Conservation (phyloP, 2,888 invertebrate species). For the Crocallis elinguaria region DNA sequence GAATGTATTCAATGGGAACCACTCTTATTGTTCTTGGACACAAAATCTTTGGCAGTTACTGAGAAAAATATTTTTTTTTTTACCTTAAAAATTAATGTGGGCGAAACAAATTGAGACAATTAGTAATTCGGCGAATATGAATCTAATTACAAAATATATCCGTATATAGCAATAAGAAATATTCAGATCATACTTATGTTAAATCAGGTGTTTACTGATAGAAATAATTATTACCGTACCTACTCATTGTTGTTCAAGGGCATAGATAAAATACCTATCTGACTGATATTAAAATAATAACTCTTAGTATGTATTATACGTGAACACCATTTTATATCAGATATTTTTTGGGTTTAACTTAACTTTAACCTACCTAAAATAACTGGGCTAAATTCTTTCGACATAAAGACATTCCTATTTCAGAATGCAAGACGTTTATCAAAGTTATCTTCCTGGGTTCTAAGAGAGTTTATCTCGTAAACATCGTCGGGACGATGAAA, state of each 20-base stretch:
- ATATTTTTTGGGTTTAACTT: too few species aligned
- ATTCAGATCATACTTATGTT: too few species aligned
- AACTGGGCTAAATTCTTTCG: too few species aligned
- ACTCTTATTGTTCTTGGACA: conserved; percentile 30
- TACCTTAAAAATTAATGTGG: too few species aligned
- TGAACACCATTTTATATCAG: neutral
- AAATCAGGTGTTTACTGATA: too few species aligned
- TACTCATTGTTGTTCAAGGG: conserved; percentile 15
- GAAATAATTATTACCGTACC: neutral
- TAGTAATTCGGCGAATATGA: neutral
- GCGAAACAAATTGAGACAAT: neutral
- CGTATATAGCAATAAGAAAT: too few species aligned
- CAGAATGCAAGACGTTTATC: neutral
- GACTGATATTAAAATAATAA: conserved; percentile 20
- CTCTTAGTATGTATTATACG: neutral
- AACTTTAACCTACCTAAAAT: too few species aligned
- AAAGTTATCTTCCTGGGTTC: neutral
- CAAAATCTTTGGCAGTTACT: neutral
- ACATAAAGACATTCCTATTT: too few species aligned
- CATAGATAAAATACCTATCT: conserved; percentile 16
- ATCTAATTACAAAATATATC: neutral
- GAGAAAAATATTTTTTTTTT: neutral
- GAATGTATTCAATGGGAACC: conserved; percentile 27
- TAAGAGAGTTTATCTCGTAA: conserved; percentile 13
- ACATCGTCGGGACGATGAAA: conserved; percentile 19